Evolutionary conservation across 2,797 vertebrate species (phyloP).

Genomic region (Rhinichthys osculus): DNA sequence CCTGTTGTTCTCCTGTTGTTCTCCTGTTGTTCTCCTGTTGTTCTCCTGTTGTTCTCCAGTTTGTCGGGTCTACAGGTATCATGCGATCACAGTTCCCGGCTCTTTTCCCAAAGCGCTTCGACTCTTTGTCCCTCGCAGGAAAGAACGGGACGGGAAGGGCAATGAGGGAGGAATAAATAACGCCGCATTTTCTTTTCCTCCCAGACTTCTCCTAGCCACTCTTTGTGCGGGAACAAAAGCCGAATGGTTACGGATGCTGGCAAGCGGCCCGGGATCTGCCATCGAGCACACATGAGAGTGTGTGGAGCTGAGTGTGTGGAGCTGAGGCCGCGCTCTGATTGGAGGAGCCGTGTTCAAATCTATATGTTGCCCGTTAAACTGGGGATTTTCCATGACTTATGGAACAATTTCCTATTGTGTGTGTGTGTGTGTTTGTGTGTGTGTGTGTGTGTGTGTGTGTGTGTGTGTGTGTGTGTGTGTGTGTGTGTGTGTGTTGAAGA

Average conservation of each 20-base stretch:
- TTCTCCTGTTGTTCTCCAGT: neutral
- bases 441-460: neutral
- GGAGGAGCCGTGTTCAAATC: neutral
- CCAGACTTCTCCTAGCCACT: slow-evolving; percentile 50
- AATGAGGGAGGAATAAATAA: slow-evolving; percentile 46
- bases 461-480: neutral
- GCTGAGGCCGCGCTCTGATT: neutral
- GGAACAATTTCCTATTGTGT: neutral
- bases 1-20: neutral
- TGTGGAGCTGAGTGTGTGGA: no score
- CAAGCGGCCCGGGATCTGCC: neutral
- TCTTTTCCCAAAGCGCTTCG: neutral
- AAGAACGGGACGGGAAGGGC: slow-evolving; percentile 8
- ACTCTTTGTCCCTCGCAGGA: slow-evolving; percentile 47
- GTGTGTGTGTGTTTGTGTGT: neutral
- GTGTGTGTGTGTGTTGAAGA: neutral
- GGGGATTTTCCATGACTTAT: neutral
- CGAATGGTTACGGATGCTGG: slow-evolving; percentile 37
- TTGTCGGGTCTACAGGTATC: neutral
- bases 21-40: neutral
- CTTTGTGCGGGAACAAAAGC: slow-evolving; percentile 58
- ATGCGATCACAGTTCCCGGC: neutral
- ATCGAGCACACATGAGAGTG: no score
- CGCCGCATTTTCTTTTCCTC: slow-evolving; percentile 42
- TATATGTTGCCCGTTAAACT: neutral